Evolutionary conservation across 30 jellyfish, hydroid and myxozoan species (phyloP).

Genomic region (Hydractinia symbiolongicarpus): DNA sequence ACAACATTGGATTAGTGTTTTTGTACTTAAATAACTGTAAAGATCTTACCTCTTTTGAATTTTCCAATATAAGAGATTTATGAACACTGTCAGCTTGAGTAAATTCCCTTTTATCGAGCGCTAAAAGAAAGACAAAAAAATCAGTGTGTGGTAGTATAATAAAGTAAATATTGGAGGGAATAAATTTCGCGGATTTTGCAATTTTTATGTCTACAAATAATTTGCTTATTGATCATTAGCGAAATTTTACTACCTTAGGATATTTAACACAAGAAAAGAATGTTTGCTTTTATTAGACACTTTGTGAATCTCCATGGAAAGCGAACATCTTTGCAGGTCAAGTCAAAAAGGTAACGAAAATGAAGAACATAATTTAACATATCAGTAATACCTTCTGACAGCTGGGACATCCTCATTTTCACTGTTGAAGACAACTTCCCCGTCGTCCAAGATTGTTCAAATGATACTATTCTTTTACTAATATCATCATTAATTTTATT

Average conservation of each 20-base stretch:
- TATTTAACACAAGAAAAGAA: too few relatives aligned
- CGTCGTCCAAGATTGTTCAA: slow-evolving; percentile 4
- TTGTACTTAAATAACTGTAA: too few relatives aligned
- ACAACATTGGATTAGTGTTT: not conserved
- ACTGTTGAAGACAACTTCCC: slow-evolving; percentile 19
- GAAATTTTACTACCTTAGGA: too few relatives aligned
- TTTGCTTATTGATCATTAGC: too few relatives aligned
- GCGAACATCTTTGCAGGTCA: too few relatives aligned
- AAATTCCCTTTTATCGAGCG: not conserved
- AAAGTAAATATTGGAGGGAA: not conserved
- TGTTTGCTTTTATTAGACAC: too few relatives aligned
- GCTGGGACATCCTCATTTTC: slow-evolving; percentile 13
- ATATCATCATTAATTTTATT: slow-evolving; percentile 23
- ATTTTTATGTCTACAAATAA: too few relatives aligned
- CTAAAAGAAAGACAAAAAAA: not conserved
- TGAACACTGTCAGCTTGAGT: slow-evolving; percentile 18
- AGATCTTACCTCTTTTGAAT: slow-evolving; percentile 23
- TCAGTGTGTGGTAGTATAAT: not conserved
- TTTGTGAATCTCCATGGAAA: too few relatives aligned
- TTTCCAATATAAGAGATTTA: not conserved
- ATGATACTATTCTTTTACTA: slow-evolving; percentile 12
- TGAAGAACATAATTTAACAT: too few relatives aligned
- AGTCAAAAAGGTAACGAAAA: too few relatives aligned
- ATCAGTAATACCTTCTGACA: slow-evolving; percentile 9
- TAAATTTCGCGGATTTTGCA: not conserved